Evolutionary conservation across 1,140 invertebrate species (phyloP), one percentile per base, ranked within the genome.

Genomic region (Neodiprion pinetum): DNA sequence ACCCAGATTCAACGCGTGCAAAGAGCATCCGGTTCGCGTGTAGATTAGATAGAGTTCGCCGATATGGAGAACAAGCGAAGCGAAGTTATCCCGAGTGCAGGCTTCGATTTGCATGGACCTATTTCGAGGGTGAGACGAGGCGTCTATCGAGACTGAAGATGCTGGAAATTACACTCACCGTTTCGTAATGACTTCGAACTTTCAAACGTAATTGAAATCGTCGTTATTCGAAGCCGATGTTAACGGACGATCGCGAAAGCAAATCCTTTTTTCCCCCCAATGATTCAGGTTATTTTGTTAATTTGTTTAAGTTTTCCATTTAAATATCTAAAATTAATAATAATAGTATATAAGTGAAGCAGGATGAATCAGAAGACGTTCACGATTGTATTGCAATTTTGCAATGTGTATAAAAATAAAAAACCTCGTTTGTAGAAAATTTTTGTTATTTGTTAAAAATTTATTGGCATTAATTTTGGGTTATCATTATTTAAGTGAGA

Each of bases 1-100:
- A 65, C 72, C 66, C 67, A 76, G 79, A 80, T 80, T 78, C 21
- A 74, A 17, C 73, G 74, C 71, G 72, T 79, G 78, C 65, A 48
- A 49, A 47, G 28, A 61, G 74, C 70, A 72, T 80, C 79, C 76
- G 76, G 76, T 40, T 80, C 11, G 48, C 65, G 17, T 49, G 67
- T 68, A 47, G 11, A 17, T 61, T 61, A 12, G 53, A 61, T 61
- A 61, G 11, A 61, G 8, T 61, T 61, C 53, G n/a, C 53, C 28
- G 28, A 40, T 40, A 40, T 40, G 28, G 28, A 40, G 28, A 40
- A 40, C 28, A 40, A 40, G 28, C 28, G 28, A 40, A 40, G 28
- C 28, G 2, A 40, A 40, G 53, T 61, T 0, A 5, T 61, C 28
- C 28, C 28, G 28, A 40, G 28, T 40, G n/a, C n/a, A 61, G 53